Percentiles rank a stretch among this genome's conserved stretches.
Evolutionary conservation across 2,797 vertebrate genomes (phyloP).

Genomic region (Remorina albescens): DNA sequence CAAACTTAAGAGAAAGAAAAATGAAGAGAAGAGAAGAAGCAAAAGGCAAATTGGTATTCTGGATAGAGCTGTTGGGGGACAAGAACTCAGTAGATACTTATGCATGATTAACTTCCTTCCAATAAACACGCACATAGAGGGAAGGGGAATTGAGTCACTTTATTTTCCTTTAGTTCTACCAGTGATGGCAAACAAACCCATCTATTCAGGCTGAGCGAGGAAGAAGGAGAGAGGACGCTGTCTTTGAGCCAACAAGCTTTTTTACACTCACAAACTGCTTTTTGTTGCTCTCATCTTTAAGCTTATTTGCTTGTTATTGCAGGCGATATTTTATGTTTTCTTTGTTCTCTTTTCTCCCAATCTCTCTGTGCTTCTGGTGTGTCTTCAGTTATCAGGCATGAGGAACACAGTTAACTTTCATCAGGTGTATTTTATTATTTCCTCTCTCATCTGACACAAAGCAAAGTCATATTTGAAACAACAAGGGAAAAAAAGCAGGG

Average conservation of each 20-base stretch:
- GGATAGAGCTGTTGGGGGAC: slow-evolving; percentile 6
- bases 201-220: slow-evolving; percentile 58
- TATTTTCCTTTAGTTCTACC: slow-evolving; percentile 71
- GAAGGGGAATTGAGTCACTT: slow-evolving; percentile 56
- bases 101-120: slow-evolving; percentile 48
- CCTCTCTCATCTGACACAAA: slow-evolving; percentile 3
- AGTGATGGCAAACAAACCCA: slow-evolving; percentile 69
- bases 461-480: not conserved
- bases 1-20: slow-evolving; percentile 4
- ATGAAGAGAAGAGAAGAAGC: slow-evolving; percentile 13
- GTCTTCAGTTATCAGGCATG: slow-evolving; percentile 11
- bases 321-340: slow-evolving; percentile 40
- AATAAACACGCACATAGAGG: slow-evolving; percentile 41
- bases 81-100: slow-evolving; percentile 53
- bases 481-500: not conserved
- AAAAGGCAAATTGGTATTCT: slow-evolving; percentile 44
- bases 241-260: slow-evolving; percentile 60
- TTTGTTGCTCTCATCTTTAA: slow-evolving; percentile 59
- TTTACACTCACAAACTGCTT: slow-evolving; percentile 61
- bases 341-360: slow-evolving; percentile 3
- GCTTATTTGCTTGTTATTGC: slow-evolving; percentile 58
- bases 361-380: slow-evolving; percentile 1
- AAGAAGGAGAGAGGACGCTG: slow-evolving; percentile 58
- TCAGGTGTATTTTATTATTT: not conserved
- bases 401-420: slow-evolving; percentile 3